phyloP scores from a whole-genome alignment of 2,113 vertebrate genomes.

The Dissostichus mawsoni region DNA sequence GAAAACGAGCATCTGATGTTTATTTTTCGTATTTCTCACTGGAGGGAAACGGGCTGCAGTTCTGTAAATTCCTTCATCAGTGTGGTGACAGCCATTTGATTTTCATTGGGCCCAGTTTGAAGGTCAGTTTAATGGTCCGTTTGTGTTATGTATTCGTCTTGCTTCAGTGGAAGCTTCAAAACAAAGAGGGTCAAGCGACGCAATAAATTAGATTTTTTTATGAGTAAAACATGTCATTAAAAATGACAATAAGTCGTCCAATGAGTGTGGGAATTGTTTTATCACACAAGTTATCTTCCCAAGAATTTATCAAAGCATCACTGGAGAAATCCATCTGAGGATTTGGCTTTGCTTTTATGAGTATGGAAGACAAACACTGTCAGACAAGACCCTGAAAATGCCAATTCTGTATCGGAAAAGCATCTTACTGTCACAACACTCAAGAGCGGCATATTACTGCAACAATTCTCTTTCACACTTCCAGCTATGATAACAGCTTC shows the following conservation, averaged over 20 bases:
- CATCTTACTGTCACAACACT: constrained; percentile 74
- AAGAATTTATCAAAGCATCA: constrained; percentile 30
- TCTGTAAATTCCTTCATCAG: constrained; percentile 50
- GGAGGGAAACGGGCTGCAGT: constrained; percentile 52
- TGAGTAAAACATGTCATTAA: constrained; percentile 70
- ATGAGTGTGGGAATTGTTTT: constrained; percentile 37
- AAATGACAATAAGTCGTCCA: constrained; percentile 47
- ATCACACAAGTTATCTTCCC: constrained; percentile 16
- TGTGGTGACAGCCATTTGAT: constrained; percentile 70
- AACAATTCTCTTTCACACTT: constrained; percentile 80
- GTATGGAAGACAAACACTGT: constrained; percentile 43
- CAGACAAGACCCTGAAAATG: constrained; percentile 64
- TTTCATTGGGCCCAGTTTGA: constrained; percentile 67
- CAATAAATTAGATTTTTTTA: constrained; percentile 64
- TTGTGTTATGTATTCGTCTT: constrained; percentile 76
- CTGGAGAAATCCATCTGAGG: constrained; percentile 27
- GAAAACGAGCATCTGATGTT: constrained; percentile 61
- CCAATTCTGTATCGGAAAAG: constrained; percentile 63
- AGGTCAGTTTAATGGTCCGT: constrained; percentile 82
- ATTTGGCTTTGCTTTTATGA: constrained; percentile 48
- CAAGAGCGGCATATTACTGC: constrained; percentile 68
- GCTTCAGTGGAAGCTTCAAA: constrained; percentile 77
- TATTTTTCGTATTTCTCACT: constrained; percentile 53
- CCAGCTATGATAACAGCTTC: constrained; percentile 77
- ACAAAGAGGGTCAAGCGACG: constrained; percentile 68